Conservation (phyloP, 2,888 invertebrate genomes). For the Rhagonycha fulva region DNA sequence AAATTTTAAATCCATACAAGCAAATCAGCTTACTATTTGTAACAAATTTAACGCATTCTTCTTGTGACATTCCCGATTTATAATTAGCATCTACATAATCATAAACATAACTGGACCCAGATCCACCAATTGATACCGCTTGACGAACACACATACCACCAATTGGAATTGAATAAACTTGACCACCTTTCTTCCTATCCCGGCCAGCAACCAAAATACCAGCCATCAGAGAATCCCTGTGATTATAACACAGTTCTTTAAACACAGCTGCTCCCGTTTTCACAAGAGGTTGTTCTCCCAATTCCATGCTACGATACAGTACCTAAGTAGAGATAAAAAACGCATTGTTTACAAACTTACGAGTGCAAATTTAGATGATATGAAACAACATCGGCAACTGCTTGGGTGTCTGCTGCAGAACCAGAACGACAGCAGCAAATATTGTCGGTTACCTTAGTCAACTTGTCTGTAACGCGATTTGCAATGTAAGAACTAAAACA, state of each 20-base stretch:
- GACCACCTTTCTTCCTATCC: slow-evolving; percentile 89
- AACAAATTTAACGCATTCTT: too few relatives aligned
- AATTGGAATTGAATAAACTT: slow-evolving; percentile 72
- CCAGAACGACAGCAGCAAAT: slow-evolving; percentile 98
- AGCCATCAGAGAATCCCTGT: slow-evolving; percentile 90
- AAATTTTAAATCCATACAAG: too few relatives aligned
- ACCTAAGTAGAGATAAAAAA: neutral
- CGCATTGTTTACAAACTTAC: slow-evolving; percentile 57
- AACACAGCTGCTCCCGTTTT: slow-evolving; percentile 91
- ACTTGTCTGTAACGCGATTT: slow-evolving; percentile 94
- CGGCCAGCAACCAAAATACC: slow-evolving; percentile 97
- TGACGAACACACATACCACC: too few relatives aligned
- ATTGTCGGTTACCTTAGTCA: slow-evolving; percentile 90
- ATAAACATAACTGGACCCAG: too few relatives aligned
- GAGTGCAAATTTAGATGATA: slow-evolving; percentile 89
- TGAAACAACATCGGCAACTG: slow-evolving; percentile 92
- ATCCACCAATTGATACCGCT: too few relatives aligned
- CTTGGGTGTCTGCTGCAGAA: slow-evolving; percentile 97
- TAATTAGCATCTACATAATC: too few relatives aligned
- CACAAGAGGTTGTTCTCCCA: slow-evolving; percentile 84
- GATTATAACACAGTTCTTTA: slow-evolving; percentile 93
- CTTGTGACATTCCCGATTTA: too few relatives aligned
- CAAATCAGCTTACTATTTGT: too few relatives aligned
- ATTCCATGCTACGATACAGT: slow-evolving; percentile 65
- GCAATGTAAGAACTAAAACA: too few relatives aligned